Evolutionary conservation across 2,113 vertebrate genomes (phyloP).

Genomic region (Oncorhynchus gorbuscha): DNA sequence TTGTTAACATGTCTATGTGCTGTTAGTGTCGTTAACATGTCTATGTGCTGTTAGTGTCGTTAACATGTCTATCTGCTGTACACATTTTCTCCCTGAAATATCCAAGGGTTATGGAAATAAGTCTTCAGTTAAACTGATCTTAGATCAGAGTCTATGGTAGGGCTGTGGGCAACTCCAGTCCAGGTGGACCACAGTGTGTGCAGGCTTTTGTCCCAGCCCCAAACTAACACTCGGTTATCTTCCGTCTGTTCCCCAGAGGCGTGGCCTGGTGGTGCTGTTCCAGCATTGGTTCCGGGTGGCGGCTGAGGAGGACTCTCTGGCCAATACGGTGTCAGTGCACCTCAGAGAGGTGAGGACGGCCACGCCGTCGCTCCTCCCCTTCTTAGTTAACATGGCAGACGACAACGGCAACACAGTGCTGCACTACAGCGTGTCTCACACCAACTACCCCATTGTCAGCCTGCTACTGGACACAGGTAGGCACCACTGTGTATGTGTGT

Average conservation of each 20-base stretch:
- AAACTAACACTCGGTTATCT: background rate
- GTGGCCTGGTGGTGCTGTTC: constrained; percentile 77
- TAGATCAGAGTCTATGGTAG: no score
- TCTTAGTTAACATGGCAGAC: constrained; percentile 88
- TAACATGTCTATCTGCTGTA: no score
- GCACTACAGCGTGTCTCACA: constrained; percentile 95
- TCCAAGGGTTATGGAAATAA: no score
- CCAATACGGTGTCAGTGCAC: constrained; percentile 72
- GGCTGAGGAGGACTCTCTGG: constrained; percentile 80
- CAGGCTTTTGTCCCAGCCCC: no score
- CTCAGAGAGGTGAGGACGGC: constrained; percentile 68
- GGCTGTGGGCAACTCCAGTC: no score
- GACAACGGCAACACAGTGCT: constrained; percentile 91
- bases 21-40: no score
- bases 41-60: no score
- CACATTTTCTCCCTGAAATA: no score
- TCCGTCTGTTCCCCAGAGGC: constrained; percentile 66
- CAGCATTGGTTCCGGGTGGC: constrained; percentile 89
- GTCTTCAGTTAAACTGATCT: no score
- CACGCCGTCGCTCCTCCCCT: constrained; percentile 75
- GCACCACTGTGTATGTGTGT: constrained; percentile 61
- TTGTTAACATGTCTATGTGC: no score
- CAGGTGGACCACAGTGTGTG: no score
- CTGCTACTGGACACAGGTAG: constrained; percentile 89
- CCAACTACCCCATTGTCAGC: constrained; percentile 84